Conservation (phyloP, 1,140 invertebrate species). For the Periplaneta americana region DNA sequence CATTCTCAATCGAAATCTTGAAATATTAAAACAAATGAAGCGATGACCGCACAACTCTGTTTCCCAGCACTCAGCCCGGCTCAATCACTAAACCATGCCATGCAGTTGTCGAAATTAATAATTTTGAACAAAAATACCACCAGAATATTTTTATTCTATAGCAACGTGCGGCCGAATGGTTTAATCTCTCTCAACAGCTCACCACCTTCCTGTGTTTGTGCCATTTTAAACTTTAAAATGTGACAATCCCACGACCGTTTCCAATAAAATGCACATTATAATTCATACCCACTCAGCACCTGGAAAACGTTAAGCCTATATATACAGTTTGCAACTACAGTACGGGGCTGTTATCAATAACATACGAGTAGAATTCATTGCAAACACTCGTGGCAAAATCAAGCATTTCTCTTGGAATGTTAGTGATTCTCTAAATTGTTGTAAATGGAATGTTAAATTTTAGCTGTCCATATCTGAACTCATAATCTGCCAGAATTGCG, state of each 20-base stretch:
- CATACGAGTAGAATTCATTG: too few relatives aligned
- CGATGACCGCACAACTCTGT: neutral
- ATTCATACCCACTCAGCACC: neutral
- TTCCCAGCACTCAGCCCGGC: neutral
- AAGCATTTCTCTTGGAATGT: too few relatives aligned
- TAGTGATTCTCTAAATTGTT: too few relatives aligned
- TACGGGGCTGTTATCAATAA: neutral
- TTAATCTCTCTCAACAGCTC: neutral
- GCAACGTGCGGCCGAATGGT: neutral
- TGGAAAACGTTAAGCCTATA: neutral
- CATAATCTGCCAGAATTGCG: too few relatives aligned
- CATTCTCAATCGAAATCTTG: neutral
- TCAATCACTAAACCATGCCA: neutral
- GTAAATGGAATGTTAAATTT: too few relatives aligned
- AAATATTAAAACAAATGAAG: neutral
- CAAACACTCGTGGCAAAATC: neutral
- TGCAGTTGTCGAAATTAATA: neutral
- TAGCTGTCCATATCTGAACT: too few relatives aligned
- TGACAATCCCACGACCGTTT: neutral
- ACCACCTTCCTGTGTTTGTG: neutral
- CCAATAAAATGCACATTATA: neutral
- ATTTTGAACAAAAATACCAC: neutral
- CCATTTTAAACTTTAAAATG: neutral
- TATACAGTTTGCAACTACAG: neutral
- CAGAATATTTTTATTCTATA: neutral